phyloP scores from a whole-genome alignment of 2,797 vertebrate genomes.

The Clarias pachynema region DNA sequence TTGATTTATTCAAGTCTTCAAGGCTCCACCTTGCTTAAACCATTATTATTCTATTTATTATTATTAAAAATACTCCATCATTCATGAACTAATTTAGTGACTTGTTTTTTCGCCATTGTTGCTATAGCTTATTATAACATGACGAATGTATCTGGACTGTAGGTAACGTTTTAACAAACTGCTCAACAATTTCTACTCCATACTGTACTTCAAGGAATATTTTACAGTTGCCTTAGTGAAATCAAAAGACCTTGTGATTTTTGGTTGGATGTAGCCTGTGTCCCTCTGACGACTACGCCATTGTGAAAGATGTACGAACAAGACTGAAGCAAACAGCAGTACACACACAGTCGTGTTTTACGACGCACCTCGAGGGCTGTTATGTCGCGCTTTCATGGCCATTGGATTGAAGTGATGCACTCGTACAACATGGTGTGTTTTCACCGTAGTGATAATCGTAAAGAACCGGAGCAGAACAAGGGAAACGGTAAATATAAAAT shows the following conservation, averaged over 20 bases:
- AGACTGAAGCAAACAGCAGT: background rate
- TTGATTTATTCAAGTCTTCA: no score
- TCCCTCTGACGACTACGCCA: background rate
- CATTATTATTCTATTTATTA: no score
- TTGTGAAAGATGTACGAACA: background rate
- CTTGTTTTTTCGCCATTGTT: background rate
- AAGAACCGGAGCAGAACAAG: background rate
- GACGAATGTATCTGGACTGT: background rate
- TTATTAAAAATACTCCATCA: background rate
- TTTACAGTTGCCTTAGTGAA: background rate
- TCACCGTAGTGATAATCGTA: background rate
- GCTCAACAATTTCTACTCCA: background rate
- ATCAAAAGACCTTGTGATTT: background rate
- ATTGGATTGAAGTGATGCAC: background rate
- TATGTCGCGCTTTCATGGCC: background rate
- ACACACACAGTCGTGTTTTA: background rate
- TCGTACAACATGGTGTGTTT: background rate
- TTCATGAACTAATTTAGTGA: background rate
- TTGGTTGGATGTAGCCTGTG: background rate
- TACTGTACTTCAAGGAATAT: background rate
- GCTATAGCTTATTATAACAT: background rate
- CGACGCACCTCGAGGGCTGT: conserved; percentile 9
- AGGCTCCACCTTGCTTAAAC: background rate
- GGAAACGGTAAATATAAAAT: background rate
- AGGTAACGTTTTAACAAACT: background rate